Base-by-base conservation (phyloP, 2,888 invertebrate species). In the Synanthedon formicaeformis region DNA sequence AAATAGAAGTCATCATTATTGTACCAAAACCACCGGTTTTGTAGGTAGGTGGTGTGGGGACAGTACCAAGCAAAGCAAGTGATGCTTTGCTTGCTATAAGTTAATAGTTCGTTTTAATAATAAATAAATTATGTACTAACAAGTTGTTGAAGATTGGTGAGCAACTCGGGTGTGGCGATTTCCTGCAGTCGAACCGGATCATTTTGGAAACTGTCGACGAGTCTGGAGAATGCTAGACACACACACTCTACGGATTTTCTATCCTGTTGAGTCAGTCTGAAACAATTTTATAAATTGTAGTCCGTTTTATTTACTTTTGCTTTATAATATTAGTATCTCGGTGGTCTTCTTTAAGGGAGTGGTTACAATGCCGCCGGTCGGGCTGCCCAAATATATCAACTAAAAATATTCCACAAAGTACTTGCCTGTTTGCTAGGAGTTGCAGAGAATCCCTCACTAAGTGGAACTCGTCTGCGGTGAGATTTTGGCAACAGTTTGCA, bases 191-290 rank as follows among this genome's bases (percentile, higher is more conserved):
- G 92, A 23, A 93, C 91, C 14, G 97, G 93, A 75, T 99, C 97
- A 64, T 94, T 91, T 73, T 98, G 97, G 80, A 97, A 97, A 76
- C 97, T 97, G 73, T 99, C 99, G 50, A 99, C 97, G 50, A 99
- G 89, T 4, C 99, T 92, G 55, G 97, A 96, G 88, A 99, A 98
- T 18, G 98, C 97, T 60, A 97, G 90, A 69, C 99, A 99, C 12
- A 98, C 97, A 72, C 96, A 96, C 75, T 99, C 99, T 48, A 99
- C 97, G 55, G 97, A 97, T 74, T 98, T 98, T 80, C 99, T 99
- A 82, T 99, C 99, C 85, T 97, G 93, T 73, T 94, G 94, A 1
- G 93, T 92, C 51, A 94, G 78, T 69, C 94, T 90, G 58, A 77
- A 64, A 50, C 34, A 18, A 49, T 16, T 27, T 27, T 27, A 27